Base-by-base conservation (phyloP, 1,140 invertebrate genomes). In the Steinernema khuongi region DNA sequence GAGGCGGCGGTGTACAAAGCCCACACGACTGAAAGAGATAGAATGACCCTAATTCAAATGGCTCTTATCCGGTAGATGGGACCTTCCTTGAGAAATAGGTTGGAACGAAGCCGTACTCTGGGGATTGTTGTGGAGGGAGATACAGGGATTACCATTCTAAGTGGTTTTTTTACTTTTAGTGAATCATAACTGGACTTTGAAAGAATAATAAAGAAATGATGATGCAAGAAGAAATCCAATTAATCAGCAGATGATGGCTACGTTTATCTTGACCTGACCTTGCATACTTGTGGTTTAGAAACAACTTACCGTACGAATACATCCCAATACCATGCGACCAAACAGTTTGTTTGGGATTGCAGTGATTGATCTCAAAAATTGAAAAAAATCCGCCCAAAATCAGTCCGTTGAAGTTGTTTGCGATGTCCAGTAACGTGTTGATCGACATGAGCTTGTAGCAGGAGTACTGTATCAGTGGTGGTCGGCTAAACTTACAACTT, bases 391-490 rank as follows among this genome's bases (percentile, higher is more conserved):
- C 50, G 2, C 14, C 14, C 22, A 60, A 4, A 26, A 60, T 60
- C 22, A 60, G 50, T 22, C 50, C 50, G 22, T 60, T 60, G 11
- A 26, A 17, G 11, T 17, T 60, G 50, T 60, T 60, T 26, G 26
- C 50, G 22, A 60, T 11, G 19, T 60, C 50, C 7, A 60, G 22
- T 7, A 60, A 60, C 11, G 11, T 17, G 22, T 60, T 60, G 11
- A 60, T 14, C 22, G 50, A 7, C 50, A 60, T 60, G 14, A 60
- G 50, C 50, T 60, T 60, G 50, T 60, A 60, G 50, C 50, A 60
- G 50, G 50, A 60, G 50, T 60, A 60, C 50, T 60, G 50, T 60
- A 60, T 60, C 7, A 60, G 50, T 17, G 50, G 50, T 17, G 50
- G 50, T 4, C 22, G 11, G 19, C 50, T 60, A 22, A 60, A 60